Evolutionary conservation across 2,113 vertebrate genomes (phyloP), one percentile per base, ranked within the genome.

Genomic region (Lasiurus borealis): DNA sequence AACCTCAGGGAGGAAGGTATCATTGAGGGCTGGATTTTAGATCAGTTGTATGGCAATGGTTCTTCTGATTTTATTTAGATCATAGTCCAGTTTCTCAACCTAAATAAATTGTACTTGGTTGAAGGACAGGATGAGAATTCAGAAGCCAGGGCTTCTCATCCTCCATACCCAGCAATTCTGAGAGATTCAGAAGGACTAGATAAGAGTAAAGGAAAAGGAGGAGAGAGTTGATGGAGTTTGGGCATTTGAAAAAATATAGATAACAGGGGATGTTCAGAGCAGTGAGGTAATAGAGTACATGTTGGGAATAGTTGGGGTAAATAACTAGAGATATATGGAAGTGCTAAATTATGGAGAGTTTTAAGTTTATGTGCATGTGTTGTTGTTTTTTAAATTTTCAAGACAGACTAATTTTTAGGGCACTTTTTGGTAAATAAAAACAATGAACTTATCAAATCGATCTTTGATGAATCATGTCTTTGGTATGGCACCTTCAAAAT

Each of bases 61-160:
- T 75, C 75, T 64, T n/a, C n/a, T n/a, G 18, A 76, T 90, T 93
- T 76, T 40, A 69, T 69, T 57, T 59, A 82, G n/a, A 69, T 34
- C 72, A 31, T 36, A 46, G 86, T 81, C 15, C 48, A 86, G 8
- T 93, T 82, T 87, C 69, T 29, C 15, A 75, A 40, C 21, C 54
- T 69, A 73, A 80, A 59, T 31, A 59, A 9, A 71, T 12, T 21
- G 7, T 54, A 36, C 64, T 52, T 44, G 48, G 10, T 46, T 64
- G 23, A 93, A 91, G 59, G 9, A 77, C 44, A 91, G 21, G 2
- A 36, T 27, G 59, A 52, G 16, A 14, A 48, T 21, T 59, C 50
- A 77, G 36, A 40, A 2, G 3, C 18, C n/a, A 88, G 29, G 66
- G 23, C 19, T 85, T 66, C 78, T 14, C 10, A 2, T 34, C 15